Conservation (phyloP, 2,888 invertebrate species). For the Abrostola triplasia region DNA sequence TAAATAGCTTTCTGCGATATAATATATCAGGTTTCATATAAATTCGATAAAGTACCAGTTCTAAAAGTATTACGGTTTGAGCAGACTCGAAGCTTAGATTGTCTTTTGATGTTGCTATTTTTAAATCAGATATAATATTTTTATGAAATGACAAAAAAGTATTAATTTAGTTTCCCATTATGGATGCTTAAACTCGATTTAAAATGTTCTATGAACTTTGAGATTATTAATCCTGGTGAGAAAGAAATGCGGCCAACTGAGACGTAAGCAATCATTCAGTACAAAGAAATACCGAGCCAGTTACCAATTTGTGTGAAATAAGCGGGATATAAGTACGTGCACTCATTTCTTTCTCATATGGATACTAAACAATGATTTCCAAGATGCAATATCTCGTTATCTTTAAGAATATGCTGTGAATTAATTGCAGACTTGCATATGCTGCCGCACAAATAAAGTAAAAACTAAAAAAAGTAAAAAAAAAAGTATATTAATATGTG, state of each 20-base stretch:
- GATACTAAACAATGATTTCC: constrained; percentile 64
- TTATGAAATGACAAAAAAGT: constrained; percentile 87
- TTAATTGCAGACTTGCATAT: constrained; percentile 83
- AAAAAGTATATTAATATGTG: constrained; percentile 58
- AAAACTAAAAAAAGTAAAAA: constrained; percentile 69
- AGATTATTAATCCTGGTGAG: constrained; percentile 65
- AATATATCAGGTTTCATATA: constrained; percentile 74
- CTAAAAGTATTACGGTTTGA: constrained; percentile 80
- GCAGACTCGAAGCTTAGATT: constrained; percentile 70
- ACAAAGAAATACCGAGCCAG: constrained; percentile 84
- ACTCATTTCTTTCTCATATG: constrained; percentile 73
- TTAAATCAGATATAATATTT: constrained; percentile 79
- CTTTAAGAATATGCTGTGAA: constrained; percentile 82
- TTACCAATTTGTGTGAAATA: constrained; percentile 76
- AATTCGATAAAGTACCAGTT: constrained; percentile 76
- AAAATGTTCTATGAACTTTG: constrained; percentile 65
- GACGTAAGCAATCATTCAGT: constrained; percentile 71
- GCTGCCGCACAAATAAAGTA: constrained; percentile 86
- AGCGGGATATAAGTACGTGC: constrained; percentile 47
- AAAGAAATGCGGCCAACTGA: constrained; percentile 72
- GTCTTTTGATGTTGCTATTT: constrained; percentile 78
- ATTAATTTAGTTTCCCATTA: constrained; percentile 80
- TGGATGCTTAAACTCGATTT: constrained; percentile 73
- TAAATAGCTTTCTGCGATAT: constrained; percentile 81
- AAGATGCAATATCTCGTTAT: constrained; percentile 79